These are phyloP conservation scores for Sphecodes monilicornis DNA, from an alignment of 2,888 invertebrate species.

Conservation along the genomic window DNA sequence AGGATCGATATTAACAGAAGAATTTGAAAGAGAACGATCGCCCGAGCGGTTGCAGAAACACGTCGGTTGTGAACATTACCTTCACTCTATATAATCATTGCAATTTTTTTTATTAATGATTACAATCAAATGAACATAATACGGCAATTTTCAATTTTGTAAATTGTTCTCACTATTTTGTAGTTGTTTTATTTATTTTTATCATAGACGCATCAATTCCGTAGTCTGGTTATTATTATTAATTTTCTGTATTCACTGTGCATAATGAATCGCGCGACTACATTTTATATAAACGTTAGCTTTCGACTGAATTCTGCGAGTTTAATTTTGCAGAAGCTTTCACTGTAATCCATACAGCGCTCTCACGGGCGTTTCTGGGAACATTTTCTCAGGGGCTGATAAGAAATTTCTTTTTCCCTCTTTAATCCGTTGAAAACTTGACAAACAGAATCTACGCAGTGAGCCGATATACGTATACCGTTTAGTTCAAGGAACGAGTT, in stretches of 20 bases:
- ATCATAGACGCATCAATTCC: neutral
- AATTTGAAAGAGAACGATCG: no score
- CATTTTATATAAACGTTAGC: neutral
- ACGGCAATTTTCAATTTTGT: neutral
- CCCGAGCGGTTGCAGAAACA: no score
- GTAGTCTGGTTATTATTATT: no score
- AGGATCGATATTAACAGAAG: no score
- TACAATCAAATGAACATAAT: neutral
- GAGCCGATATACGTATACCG: neutral
- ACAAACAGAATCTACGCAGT: conserved; percentile 10
- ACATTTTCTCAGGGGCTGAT: neutral
- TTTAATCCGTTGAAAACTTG: conserved; percentile 2
- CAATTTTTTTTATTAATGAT: no score
- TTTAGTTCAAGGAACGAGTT: neutral
- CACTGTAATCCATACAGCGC: neutral
- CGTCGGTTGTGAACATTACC: no score
- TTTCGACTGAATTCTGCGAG: neutral
- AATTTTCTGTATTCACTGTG: no score
- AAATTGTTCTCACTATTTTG: neutral
- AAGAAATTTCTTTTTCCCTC: conserved; percentile 1
- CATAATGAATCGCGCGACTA: neutral
- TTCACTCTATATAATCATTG: no score
- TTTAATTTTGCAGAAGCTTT: conserved; percentile 5
- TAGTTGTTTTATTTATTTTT: neutral
- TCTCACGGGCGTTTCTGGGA: neutral